phyloP scores from a whole-genome alignment of 2,888 invertebrate species.

The Pecten maximus region DNA sequence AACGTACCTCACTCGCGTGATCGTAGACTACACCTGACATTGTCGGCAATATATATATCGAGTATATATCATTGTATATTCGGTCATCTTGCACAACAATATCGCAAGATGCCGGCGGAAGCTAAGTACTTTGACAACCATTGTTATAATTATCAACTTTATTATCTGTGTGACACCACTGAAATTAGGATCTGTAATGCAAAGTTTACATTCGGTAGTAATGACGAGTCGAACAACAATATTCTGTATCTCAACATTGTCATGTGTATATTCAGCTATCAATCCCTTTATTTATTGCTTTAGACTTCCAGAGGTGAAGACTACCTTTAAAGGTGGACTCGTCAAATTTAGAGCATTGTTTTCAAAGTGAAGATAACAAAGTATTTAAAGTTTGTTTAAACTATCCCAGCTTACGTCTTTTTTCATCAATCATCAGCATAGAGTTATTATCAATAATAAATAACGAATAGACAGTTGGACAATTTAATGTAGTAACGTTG shows the following conservation, averaged over 20 bases:
- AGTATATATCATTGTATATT: no score
- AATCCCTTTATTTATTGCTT: conserved; percentile 6
- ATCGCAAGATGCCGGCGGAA: neutral
- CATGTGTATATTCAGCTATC: neutral
- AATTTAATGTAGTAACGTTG: no score
- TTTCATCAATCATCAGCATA: no score
- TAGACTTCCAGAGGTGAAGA: neutral
- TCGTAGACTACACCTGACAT: no score
- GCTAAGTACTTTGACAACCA: neutral
- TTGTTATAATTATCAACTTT: neutral
- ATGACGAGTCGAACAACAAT: neutral
- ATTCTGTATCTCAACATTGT: neutral
- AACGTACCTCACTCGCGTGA: no score
- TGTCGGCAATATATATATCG: no score
- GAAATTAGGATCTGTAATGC: neutral
- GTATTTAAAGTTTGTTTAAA: no score
- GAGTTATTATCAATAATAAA: no score
- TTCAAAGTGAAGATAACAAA: neutral
- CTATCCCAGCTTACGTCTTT: no score
- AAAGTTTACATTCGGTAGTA: neutral
- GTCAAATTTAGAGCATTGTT: neutral
- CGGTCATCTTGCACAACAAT: no score
- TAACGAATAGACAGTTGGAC: no score
- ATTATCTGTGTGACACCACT: neutral
- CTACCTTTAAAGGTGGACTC: neutral